These are phyloP conservation scores for Salarias fasciatus DNA, from an alignment of 2,797 vertebrate species.

Conservation along the genomic window DNA sequence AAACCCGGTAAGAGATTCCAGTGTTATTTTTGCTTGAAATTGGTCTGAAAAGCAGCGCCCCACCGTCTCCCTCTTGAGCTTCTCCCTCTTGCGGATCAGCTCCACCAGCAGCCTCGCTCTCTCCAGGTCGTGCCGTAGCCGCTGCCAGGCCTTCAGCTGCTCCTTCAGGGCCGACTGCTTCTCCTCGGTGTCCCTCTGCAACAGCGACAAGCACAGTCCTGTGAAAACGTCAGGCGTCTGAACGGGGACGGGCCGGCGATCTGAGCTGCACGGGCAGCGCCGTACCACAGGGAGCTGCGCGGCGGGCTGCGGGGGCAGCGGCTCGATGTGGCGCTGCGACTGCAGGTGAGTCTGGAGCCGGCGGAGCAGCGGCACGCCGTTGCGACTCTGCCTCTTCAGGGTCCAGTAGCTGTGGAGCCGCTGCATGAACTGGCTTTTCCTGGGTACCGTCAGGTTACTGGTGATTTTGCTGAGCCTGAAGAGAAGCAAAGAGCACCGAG, in stretches of 20 bases:
- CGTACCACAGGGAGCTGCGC: slow-evolving; percentile 64
- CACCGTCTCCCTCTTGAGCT: slow-evolving; percentile 98
- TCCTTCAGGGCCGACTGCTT: slow-evolving; percentile 95
- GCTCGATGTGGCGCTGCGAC: slow-evolving; percentile 95
- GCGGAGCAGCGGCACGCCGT: slow-evolving; percentile 95
- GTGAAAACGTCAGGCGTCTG: slow-evolving; percentile 12
- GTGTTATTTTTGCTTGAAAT: too few relatives aligned
- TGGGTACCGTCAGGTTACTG: slow-evolving; percentile 92
- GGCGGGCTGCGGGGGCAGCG: slow-evolving; percentile 62
- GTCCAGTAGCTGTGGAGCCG: slow-evolving; percentile 99
- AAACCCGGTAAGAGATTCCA: too few relatives aligned
- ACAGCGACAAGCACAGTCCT: slow-evolving; percentile 39
- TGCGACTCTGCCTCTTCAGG: slow-evolving; percentile 97
- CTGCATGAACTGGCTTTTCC: slow-evolving; percentile 99
- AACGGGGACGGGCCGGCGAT: background rate
- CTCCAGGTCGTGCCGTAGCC: slow-evolving; percentile 96
- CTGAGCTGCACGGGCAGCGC: too few relatives aligned
- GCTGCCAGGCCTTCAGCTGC: slow-evolving; percentile 99
- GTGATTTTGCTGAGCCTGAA: slow-evolving; percentile 97
- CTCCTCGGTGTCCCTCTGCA: slow-evolving; percentile 93
- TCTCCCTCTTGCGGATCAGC: slow-evolving; percentile 98
- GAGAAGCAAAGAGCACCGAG: slow-evolving; percentile 22
- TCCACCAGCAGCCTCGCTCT: slow-evolving; percentile 96
- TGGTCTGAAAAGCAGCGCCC: too few relatives aligned
- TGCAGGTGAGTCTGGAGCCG: slow-evolving; percentile 97